A percentile compares a stretch with the other conserved stretches of the same genome.
Conservation (phyloP, 2,888 invertebrate genomes). For the Zygogramma bicolorata region DNA sequence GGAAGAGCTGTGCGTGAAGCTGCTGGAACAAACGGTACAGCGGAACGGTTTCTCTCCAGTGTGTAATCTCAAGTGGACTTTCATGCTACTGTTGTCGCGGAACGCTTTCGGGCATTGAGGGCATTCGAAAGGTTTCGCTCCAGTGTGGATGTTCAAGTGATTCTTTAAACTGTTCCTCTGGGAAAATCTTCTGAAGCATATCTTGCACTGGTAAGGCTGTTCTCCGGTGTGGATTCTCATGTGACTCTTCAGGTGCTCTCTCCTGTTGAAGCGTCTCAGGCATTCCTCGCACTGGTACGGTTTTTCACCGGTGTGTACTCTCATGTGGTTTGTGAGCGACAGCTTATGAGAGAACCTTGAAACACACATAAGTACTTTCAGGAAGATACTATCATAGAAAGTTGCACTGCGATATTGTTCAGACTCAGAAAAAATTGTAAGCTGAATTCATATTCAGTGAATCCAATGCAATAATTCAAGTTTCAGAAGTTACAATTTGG, state of each 20-base stretch:
- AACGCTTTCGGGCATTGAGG: not conserved
- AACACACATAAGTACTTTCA: not conserved
- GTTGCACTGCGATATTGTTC: no score
- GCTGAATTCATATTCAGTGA: no score
- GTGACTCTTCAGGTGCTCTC: not conserved
- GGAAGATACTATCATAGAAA: no score
- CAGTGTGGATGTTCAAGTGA: not conserved
- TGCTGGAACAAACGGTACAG: not conserved
- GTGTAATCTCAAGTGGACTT: not conserved
- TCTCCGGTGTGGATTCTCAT: not conserved
- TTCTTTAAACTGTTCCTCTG: not conserved
- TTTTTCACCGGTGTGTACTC: not conserved
- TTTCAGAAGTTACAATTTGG: no score
- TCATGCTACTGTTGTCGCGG: not conserved
- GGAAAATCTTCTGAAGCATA: not conserved
- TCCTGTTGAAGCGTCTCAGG: not conserved
- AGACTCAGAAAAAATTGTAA: no score
- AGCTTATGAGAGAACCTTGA: not conserved
- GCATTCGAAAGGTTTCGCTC: not conserved
- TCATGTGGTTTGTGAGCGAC: not conserved
- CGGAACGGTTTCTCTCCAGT: not conserved
- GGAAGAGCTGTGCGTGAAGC: not conserved
- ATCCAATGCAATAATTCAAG: no score
- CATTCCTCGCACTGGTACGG: not conserved
- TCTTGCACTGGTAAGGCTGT: not conserved